These are phyloP conservation scores for Pedetes capensis DNA, from an alignment of 2,113 vertebrate species.

Conservation along the genomic window DNA sequence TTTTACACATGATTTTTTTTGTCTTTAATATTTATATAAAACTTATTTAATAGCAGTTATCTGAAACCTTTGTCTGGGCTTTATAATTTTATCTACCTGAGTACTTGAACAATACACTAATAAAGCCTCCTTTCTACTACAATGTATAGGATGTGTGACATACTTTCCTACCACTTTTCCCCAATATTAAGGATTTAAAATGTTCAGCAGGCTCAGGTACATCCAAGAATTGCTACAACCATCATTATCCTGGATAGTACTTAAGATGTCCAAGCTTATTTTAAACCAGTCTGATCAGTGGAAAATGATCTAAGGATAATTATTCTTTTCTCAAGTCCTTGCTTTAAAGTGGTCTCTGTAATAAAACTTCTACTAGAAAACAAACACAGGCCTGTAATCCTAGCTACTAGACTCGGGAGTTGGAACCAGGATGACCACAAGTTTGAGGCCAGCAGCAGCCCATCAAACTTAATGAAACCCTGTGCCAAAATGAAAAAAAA, in stretches of 20 bases:
- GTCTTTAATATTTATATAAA: background rate
- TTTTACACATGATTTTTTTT: background rate
- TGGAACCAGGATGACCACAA: too few relatives aligned
- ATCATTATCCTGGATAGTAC: background rate
- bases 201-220: background rate
- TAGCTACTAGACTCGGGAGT: too few relatives aligned
- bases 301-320: background rate
- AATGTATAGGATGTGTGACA: background rate
- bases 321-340: constrained; percentile 1
- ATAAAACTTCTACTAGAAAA: constrained; percentile 24
- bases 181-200: constrained; percentile 17
- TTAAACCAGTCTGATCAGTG: constrained; percentile 11
- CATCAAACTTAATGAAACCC: too few relatives aligned
- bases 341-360: background rate
- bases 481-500: too few relatives aligned
- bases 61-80: background rate
- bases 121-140: background rate
- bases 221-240: background rate
- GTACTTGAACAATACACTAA: background rate
- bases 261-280: background rate
- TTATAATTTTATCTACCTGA: background rate
- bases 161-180: constrained; percentile 23
- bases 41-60: background rate
- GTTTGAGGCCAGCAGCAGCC: too few relatives aligned
- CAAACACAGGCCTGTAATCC: too few relatives aligned